A percentile compares a stretch with the other conserved stretches of the same genome.
phyloP scores from a whole-genome alignment of 2,888 invertebrate genomes.

The Troilus luridus region DNA sequence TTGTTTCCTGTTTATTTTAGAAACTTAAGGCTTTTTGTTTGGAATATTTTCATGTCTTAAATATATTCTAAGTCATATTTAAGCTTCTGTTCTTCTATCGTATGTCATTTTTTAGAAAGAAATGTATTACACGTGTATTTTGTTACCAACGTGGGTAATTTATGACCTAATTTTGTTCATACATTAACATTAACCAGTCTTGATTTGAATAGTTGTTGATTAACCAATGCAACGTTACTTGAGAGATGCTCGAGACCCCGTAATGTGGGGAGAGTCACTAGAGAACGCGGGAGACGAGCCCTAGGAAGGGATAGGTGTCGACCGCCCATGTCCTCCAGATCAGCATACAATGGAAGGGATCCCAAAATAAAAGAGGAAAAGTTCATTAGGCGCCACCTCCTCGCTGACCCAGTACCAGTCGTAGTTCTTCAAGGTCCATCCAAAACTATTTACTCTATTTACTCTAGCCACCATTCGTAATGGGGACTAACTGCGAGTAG shows the following conservation, averaged over 20 bases:
- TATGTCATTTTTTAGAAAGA: no score
- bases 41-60: no score
- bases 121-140: no score
- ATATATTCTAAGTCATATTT: no score
- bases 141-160: no score
- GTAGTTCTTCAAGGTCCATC: neutral
- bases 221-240: neutral
- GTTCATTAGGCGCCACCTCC: slow-evolving; percentile 41
- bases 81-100: no score
- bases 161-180: no score
- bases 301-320: neutral
- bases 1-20: no score
- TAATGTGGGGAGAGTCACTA: neutral
- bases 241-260: neutral
- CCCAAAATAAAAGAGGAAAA: slow-evolving; percentile 37
- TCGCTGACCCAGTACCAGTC: neutral
- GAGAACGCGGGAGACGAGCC: neutral
- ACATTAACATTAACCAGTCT: no score
- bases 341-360: slow-evolving; percentile 42
- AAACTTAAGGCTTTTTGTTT: no score
- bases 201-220: no score
- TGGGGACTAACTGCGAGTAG: no score
- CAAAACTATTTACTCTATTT: neutral
- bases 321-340: slow-evolving; percentile 6
- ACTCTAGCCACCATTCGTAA: neutral